Evolutionary conservation across 2,888 invertebrate species (phyloP).

Genomic region (Dasypolia templi): DNA sequence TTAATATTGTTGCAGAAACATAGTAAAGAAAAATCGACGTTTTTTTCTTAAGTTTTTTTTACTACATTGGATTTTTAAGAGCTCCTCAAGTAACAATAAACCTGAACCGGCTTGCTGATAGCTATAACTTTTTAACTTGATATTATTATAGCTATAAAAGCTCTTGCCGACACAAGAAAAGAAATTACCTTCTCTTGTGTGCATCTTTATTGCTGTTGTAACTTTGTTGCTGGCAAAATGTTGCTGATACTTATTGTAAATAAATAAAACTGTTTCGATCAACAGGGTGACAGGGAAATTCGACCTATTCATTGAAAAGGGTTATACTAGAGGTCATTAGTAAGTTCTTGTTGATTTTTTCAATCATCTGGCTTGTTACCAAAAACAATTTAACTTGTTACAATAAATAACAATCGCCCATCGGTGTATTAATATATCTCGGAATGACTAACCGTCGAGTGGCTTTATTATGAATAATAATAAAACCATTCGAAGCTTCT

Average conservation of each 20-base stretch:
- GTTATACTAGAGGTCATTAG: no score
- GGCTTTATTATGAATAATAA: no score
- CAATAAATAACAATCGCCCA: neutral
- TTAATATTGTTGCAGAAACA: neutral
- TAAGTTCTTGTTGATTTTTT: no score
- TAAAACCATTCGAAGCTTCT: no score
- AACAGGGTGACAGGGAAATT: no score
- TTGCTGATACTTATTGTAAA: neutral
- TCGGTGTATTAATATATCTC: conserved; percentile 7
- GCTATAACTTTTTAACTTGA: conserved; percentile 22
- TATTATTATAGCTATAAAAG: conserved; percentile 14
- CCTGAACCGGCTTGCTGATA: conserved; percentile 1
- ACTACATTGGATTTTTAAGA: conserved; percentile 2
- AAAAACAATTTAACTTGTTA: no score
- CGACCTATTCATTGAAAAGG: no score
- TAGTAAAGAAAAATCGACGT: neutral
- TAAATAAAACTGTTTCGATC: neutral
- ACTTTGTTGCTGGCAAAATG: neutral
- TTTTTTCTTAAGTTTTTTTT: neutral
- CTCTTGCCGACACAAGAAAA: neutral
- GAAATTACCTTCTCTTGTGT: neutral
- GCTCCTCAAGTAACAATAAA: conserved; percentile 16
- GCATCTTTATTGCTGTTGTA: conserved; percentile 4
- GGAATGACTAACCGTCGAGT: no score
- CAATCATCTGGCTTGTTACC: no score